Base-by-base conservation (phyloP, 2,797 vertebrate species). In the Notamacropus eugenii region DNA sequence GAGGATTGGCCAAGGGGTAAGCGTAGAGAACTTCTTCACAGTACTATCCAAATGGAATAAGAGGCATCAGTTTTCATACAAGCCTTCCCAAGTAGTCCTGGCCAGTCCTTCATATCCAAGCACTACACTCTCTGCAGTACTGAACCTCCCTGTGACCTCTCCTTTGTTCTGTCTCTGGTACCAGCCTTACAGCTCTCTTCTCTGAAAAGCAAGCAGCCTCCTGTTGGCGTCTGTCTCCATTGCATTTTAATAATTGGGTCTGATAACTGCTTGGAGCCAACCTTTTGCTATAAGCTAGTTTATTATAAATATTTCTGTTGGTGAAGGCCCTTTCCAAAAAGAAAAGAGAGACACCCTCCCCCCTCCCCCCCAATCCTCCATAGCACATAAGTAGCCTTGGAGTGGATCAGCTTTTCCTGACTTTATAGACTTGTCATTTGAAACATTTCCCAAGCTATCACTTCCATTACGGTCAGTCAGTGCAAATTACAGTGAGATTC, bases 221-320 rank as follows among this genome's bases (percentile, higher is more conserved):
- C 40, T 93, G 28, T 54, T 96, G 62, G 50, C 2, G 1, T 55
- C 27, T 94, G 93, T 52, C 82, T 96, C 91, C 55, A 22, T 50
- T 94, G 40, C 31, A 93, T 95, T 97, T 98, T 98, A 94, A 97
- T 95, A 94, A 96, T 58, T 57, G 93, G 96, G 96, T 96, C 59
- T 95, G 94, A 95, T 94, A 97, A 96, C 98, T 98, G 98, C 98
- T 96, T 97, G 97, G 98, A 96, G 97, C 87, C 92, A 95, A 97
- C 90, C 97, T 97, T 98, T 98, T 97, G 96, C 93, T 96, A 93
- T 94, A 5, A 95, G 96, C 96, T 95, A 96, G 97, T 97, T 98
- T 0, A 29, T 94, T 98, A 96, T 95, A 98, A 98, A 98, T 97
- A 98, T 98, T 98, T 98, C 96, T 98, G 96, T 96, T 98, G 98